These are phyloP conservation scores for Petroica traversi DNA, from an alignment of 2,113 vertebrate genomes.

Conservation along the genomic window DNA sequence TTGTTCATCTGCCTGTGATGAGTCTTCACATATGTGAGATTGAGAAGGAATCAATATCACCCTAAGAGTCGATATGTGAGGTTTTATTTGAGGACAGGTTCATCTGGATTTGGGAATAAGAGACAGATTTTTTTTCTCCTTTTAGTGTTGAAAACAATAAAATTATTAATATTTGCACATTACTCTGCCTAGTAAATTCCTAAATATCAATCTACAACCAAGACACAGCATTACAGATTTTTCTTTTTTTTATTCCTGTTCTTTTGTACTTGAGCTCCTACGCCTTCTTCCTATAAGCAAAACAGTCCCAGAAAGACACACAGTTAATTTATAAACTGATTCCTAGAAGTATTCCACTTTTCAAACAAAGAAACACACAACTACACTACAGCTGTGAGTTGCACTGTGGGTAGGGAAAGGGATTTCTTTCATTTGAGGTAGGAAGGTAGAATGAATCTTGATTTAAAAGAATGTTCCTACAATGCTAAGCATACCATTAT, in stretches of 20 bases:
- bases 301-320: not conserved
- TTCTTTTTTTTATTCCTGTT: not conserved
- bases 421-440: not conserved
- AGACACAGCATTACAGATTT: not conserved
- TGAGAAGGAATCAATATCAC: not conserved
- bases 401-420: not conserved
- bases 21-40: not conserved
- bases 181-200: not conserved
- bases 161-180: not conserved
- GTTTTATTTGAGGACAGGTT: not conserved
- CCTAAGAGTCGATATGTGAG: not conserved
- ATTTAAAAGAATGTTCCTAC: not conserved
- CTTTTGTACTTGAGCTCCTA: not conserved
- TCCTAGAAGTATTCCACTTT: not conserved
- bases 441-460: not conserved
- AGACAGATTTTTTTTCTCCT: not conserved
- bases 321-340: not conserved
- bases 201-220: not conserved
- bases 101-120: not conserved
- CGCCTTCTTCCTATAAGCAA: not conserved
- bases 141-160: not conserved
- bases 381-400: not conserved
- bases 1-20: not conserved
- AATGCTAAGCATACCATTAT: not conserved
- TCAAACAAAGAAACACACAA: not conserved